phyloP scores from a whole-genome alignment of 2,113 vertebrate genomes.

The Petrocephalus zakoni region DNA sequence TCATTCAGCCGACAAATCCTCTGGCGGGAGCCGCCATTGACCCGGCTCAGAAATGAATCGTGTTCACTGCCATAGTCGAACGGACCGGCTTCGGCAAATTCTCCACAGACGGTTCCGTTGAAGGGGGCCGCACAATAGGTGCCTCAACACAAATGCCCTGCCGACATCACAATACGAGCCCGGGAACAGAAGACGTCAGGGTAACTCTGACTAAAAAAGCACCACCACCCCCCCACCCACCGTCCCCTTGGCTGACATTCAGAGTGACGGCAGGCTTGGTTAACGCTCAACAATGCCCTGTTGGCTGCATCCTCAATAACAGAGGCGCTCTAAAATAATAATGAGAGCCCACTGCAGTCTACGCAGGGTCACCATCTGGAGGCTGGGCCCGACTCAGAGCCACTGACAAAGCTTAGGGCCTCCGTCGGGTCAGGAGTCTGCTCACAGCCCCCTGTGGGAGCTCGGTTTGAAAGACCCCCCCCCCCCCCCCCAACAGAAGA shows the following conservation, averaged over 20 bases:
- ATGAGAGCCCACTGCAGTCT: slow-evolving; percentile 15
- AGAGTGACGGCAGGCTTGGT: background rate
- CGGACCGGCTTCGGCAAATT: background rate
- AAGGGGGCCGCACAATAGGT: background rate
- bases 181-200: background rate
- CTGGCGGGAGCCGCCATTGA: background rate
- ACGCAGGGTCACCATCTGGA: slow-evolving; percentile 20
- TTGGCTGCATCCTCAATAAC: background rate
- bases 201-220: background rate
- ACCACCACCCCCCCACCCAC: slow-evolving; percentile 62
- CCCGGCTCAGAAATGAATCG: background rate
- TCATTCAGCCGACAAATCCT: background rate
- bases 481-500: too few species aligned
- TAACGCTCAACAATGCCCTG: background rate
- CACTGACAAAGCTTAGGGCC: slow-evolving; percentile 6
- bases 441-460: background rate
- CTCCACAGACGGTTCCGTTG: background rate
- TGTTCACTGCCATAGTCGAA: background rate
- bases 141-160: background rate
- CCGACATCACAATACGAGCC: background rate
- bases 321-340: slow-evolving; percentile 20
- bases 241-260: slow-evolving; percentile 3
- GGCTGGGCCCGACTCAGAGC: slow-evolving; percentile 2
- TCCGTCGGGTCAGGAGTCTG: slow-evolving; percentile 12
- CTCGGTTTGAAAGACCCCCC: background rate